Evolutionary conservation across 2,113 vertebrate species (phyloP).

Genomic region (Bolborhynchus lineola): DNA sequence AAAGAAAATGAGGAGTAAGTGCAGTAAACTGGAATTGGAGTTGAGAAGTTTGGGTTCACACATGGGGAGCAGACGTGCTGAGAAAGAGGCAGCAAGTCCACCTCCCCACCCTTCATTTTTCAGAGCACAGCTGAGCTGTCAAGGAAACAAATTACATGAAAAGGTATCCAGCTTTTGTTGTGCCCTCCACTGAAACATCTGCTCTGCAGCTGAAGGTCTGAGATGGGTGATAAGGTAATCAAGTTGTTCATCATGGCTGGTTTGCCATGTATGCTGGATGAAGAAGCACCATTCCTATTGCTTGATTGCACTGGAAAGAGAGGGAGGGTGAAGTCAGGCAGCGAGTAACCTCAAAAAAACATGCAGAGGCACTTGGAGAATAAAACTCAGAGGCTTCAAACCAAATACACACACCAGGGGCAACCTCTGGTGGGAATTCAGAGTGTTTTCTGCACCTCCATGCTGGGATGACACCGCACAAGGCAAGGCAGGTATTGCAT

Average conservation of each 20-base stretch:
- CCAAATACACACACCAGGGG: no score
- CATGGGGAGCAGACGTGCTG: not conserved
- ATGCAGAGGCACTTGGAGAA: not conserved
- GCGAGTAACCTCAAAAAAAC: not conserved
- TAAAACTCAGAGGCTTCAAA: not conserved
- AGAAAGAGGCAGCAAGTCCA: not conserved
- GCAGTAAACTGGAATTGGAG: not conserved
- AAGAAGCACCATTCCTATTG: not conserved
- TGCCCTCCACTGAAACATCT: not conserved
- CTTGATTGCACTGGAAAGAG: not conserved
- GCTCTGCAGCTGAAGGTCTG: not conserved
- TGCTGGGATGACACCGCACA: accelerated
- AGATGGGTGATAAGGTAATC: not conserved
- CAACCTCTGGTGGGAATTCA: not conserved
- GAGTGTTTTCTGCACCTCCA: not conserved
- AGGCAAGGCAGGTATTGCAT: not conserved
- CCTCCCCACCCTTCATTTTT: not conserved
- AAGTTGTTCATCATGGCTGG: not conserved
- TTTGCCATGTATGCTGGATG: not conserved
- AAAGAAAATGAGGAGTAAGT: not conserved
- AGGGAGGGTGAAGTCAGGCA: not conserved
- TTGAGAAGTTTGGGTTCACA: not conserved
- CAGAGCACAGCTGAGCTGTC: not conserved
- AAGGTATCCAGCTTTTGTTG: accelerated
- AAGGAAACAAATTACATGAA: not conserved